These are phyloP conservation scores for Pocillopora damicornis DNA, from an alignment of 64 coral and sea anemone species.

Conservation along the genomic window DNA sequence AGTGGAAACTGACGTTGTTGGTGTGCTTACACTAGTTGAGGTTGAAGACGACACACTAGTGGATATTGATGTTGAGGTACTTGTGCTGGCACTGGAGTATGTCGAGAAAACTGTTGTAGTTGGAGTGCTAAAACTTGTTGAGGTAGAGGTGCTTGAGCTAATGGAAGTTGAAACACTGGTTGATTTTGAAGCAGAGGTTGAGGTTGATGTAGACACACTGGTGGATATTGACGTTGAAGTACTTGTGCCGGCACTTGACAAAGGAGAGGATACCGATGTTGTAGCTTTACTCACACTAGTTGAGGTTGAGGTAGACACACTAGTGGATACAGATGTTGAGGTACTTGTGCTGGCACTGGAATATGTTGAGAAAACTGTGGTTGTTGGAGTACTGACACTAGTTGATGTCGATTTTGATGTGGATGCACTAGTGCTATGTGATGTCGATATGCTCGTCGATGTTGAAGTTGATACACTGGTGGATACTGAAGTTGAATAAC, in stretches of 20 bases:
- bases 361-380: constrained; percentile 11
- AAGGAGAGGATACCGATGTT: neutral
- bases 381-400: constrained; percentile 20
- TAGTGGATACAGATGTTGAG: neutral
- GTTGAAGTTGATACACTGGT: neutral
- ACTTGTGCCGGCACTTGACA: neutral
- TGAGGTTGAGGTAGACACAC: neutral
- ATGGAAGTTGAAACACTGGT: neutral
- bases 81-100: too few relatives aligned
- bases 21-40: constrained; percentile 9
- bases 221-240: too few relatives aligned
- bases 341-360: constrained; percentile 11
- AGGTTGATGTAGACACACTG: neutral
- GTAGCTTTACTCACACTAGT: too few relatives aligned
- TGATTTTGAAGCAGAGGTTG: neutral
- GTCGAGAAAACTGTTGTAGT: neutral
- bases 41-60: neutral
- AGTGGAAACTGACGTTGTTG: neutral
- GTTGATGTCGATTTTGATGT: constrained; percentile 9
- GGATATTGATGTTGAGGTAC: too few relatives aligned
- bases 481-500: neutral
- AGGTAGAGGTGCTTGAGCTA: neutral
- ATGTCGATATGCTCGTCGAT: neutral
- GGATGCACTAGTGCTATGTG: neutral
- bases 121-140: neutral